A percentile compares a stretch with the other conserved stretches of the same genome.
Evolutionary conservation across 2,888 invertebrate species (phyloP).

Genomic region (Stenichneumon culpator): DNA sequence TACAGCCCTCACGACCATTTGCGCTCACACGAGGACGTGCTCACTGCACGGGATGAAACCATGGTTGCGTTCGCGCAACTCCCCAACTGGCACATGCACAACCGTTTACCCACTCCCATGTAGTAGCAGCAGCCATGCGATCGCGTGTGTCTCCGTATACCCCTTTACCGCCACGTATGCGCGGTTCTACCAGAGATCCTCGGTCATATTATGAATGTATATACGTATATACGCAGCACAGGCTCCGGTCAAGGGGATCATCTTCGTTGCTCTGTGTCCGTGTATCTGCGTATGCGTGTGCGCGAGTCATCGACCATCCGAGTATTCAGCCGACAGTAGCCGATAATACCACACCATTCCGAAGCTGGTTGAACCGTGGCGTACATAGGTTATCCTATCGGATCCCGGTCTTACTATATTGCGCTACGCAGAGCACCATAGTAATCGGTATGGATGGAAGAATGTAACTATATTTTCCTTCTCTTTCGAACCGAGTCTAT

Average conservation of each 20-base stretch:
- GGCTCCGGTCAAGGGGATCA: background rate
- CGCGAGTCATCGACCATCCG: background rate
- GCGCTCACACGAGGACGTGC: slow-evolving; percentile 46
- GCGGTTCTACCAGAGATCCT: slow-evolving; percentile 28
- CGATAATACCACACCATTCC: slow-evolving; percentile 15
- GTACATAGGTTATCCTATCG: background rate
- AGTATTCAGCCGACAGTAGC: background rate
- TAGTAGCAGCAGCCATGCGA: slow-evolving; percentile 32
- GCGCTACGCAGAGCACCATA: background rate
- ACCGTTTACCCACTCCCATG: slow-evolving; percentile 46
- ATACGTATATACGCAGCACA: background rate
- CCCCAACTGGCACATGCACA: slow-evolving; percentile 30
- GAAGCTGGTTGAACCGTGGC: background rate
- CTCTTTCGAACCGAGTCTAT: background rate
- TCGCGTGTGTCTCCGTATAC: slow-evolving; percentile 23
- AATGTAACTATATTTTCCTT: background rate
- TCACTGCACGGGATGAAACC: slow-evolving; percentile 65
- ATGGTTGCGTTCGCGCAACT: slow-evolving; percentile 31
- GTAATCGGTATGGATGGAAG: background rate
- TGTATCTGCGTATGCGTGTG: background rate
- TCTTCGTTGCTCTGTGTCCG: background rate
- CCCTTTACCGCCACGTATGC: slow-evolving; percentile 26
- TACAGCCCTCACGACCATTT: slow-evolving; percentile 56
- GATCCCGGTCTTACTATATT: background rate
- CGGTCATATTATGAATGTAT: slow-evolving; percentile 16